A percentile compares a stretch with the other conserved stretches of the same genome.
Conservation (phyloP, 2,113 vertebrate species). For the Donacobius atricapilla region DNA sequence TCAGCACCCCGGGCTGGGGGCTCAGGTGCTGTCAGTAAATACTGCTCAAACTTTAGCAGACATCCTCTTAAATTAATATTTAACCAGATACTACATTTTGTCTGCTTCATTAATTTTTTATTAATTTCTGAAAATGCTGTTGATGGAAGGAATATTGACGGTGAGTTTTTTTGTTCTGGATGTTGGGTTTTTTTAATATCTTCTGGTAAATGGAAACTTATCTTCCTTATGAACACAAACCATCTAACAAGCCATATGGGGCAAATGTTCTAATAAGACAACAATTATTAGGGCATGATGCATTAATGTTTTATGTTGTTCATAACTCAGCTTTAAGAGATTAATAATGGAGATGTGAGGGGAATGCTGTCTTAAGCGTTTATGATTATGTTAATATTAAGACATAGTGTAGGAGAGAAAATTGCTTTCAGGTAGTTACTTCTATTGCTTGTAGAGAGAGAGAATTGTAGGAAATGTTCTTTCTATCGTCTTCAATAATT, state of each 20-base stretch:
- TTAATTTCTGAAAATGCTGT: conserved; percentile 65
- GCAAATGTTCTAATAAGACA: conserved; percentile 9
- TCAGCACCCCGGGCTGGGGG: neutral
- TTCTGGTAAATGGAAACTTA: conserved; percentile 71
- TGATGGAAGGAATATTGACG: conserved; percentile 71
- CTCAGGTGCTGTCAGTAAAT: conserved; percentile 13
- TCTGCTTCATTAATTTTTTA: conserved; percentile 77
- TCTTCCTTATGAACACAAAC: neutral
- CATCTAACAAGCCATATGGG: conserved; percentile 18
- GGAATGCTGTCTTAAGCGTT: conserved; percentile 22
- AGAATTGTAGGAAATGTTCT: neutral
- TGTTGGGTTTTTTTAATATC: conserved; percentile 13
- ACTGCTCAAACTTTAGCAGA: conserved; percentile 66
- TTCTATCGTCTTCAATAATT: neutral
- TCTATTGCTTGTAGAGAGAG: neutral
- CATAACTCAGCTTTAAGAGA: conserved; percentile 17
- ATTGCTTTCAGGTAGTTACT: neutral
- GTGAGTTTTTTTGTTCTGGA: neutral
- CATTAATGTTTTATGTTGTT: conserved; percentile 23
- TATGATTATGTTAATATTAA: conserved; percentile 52
- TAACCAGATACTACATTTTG: conserved; percentile 74
- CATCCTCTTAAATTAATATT: conserved; percentile 74
- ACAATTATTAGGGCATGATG: neutral
- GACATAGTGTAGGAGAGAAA: neutral
- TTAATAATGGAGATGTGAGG: conserved; percentile 2